Conservation (phyloP, 2,888 invertebrate genomes). For the Oligia latruncula region DNA sequence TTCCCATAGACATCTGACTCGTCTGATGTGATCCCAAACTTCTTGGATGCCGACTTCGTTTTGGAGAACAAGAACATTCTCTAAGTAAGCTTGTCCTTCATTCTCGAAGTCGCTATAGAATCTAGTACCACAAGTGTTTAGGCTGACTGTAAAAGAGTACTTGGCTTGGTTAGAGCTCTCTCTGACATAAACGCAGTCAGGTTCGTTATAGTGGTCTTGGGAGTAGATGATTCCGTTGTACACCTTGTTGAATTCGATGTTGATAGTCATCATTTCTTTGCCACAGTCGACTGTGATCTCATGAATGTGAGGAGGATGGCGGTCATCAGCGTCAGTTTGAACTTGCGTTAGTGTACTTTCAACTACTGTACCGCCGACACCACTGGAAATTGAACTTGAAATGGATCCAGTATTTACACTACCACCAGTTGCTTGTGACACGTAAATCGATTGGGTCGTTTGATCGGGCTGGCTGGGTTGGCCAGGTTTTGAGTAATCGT, state of each 20-base stretch:
- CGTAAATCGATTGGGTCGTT: conserved; percentile 57
- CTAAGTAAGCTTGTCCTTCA: conserved; percentile 94
- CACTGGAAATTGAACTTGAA: conserved; percentile 43
- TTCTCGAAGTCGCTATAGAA: conserved; percentile 94
- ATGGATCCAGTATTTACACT: conserved; percentile 34
- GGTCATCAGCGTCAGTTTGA: conserved; percentile 89
- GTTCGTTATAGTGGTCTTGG: conserved; percentile 92
- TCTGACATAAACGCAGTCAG: conserved; percentile 93
- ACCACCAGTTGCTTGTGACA: conserved; percentile 25
- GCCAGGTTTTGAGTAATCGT: conserved; percentile 65
- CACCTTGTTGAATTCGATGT: conserved; percentile 93
- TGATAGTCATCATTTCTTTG: conserved; percentile 95
- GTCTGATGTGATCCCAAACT: conserved; percentile 94
- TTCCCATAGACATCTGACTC: conserved; percentile 95
- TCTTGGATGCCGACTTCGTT: conserved; percentile 94
- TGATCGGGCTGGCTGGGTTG: conserved; percentile 65
- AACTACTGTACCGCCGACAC: conserved; percentile 20
- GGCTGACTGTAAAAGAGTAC: conserved; percentile 93
- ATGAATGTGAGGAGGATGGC: conserved; percentile 94
- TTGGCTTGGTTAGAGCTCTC: conserved; percentile 92
- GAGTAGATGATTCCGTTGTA: conserved; percentile 95
- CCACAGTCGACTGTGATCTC: conserved; percentile 94
- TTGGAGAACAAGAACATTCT: conserved; percentile 94
- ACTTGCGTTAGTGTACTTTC: conserved; percentile 61
- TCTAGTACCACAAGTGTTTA: conserved; percentile 94